A percentile compares a stretch with the other conserved stretches of the same genome.
Evolutionary conservation across 2,113 vertebrate species (phyloP).

Genomic region (Ancistrus triradiatus): DNA sequence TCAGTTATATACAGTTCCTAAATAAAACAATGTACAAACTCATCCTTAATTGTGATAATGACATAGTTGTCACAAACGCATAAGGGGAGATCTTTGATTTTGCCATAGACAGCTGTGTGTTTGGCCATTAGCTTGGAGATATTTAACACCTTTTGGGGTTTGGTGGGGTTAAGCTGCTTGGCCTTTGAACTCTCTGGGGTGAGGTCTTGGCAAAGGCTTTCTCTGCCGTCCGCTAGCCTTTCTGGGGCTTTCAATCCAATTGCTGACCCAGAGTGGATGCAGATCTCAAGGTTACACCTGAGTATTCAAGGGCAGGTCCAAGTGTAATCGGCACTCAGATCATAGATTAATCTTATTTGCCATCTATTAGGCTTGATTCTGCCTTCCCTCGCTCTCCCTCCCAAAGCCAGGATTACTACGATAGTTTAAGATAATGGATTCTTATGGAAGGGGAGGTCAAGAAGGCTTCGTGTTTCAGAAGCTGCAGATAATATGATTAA

Average conservation of each 20-base stretch:
- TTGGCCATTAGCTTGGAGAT: constrained; percentile 60
- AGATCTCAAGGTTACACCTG: constrained; percentile 99
- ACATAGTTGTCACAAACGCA: constrained; percentile 14
- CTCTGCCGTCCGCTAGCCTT: constrained; percentile 75
- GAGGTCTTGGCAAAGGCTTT: constrained; percentile 78
- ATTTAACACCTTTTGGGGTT: constrained; percentile 72
- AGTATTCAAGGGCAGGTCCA: constrained; percentile 99
- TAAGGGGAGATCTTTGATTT: constrained; percentile 48
- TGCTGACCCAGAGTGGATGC: constrained; percentile 85
- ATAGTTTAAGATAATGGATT: constrained; percentile 99
- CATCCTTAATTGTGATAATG: neutral
- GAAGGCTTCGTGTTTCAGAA: constrained; percentile 93
- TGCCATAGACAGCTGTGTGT: constrained; percentile 46
- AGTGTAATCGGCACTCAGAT: constrained; percentile 99
- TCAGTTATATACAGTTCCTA: too few species aligned
- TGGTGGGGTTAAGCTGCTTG: constrained; percentile 69
- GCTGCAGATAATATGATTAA: constrained; percentile 99
- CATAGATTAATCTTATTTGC: constrained; percentile 99
- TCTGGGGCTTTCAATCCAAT: constrained; percentile 89
- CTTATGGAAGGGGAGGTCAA: constrained; percentile 97
- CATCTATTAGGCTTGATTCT: constrained; percentile 99
- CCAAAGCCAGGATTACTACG: constrained; percentile 99
- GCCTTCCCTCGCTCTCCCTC: constrained; percentile 87
- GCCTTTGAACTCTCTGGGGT: constrained; percentile 69
- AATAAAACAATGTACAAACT: neutral